Conservation (phyloP, 2,888 invertebrate genomes). For the Xestia c-nigrum region DNA sequence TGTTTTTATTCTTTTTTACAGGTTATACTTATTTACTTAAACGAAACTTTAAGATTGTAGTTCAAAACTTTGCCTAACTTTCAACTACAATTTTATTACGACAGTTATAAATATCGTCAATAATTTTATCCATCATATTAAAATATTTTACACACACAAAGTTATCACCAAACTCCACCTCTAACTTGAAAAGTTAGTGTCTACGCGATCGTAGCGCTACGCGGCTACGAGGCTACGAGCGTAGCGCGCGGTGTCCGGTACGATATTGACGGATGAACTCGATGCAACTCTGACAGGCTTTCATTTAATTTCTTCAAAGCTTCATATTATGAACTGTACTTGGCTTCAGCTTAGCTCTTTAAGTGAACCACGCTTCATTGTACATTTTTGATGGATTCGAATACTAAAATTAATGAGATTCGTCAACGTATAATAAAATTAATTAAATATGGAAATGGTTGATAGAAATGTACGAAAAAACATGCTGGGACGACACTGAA, state of each 20-base stretch:
- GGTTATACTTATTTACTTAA: neutral
- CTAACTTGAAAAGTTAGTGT: constrained; percentile 51
- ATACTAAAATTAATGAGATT: too few relatives aligned
- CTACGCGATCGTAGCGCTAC: constrained; percentile 57
- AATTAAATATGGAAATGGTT: neutral
- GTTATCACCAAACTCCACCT: constrained; percentile 3
- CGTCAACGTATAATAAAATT: neutral
- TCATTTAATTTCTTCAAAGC: neutral
- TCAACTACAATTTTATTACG: neutral
- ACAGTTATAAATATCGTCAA: neutral
- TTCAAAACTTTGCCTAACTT: neutral
- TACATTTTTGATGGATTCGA: neutral
- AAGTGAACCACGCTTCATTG: neutral
- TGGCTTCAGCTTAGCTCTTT: neutral
- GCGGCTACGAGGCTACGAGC: constrained; percentile 69
- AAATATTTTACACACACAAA: neutral
- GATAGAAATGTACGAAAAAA: neutral
- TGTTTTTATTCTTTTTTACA: neutral
- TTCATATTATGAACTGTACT: neutral
- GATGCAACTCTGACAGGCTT: constrained; percentile 27
- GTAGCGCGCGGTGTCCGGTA: constrained; percentile 60
- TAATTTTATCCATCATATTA: neutral
- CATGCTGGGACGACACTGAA: fast-evolving
- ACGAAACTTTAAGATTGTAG: neutral
- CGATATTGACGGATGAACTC: constrained; percentile 36